Evolutionary conservation across 2,888 invertebrate genomes (phyloP).

Genomic region (Toxonevra muliebris): DNA sequence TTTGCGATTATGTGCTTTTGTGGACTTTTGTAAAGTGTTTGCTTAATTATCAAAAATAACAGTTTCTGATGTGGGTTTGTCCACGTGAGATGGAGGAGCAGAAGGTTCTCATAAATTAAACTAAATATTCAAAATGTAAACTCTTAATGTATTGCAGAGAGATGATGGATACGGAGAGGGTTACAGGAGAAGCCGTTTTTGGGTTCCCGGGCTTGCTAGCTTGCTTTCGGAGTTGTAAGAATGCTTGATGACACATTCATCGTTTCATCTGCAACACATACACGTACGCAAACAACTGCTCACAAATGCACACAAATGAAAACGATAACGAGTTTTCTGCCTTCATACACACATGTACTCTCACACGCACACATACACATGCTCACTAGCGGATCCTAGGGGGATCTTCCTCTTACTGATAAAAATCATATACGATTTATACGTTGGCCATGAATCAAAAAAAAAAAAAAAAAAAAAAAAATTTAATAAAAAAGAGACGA

Average conservation of each 20-base stretch:
- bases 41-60: too few relatives aligned
- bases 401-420: too few relatives aligned
- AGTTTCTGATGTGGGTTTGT: too few relatives aligned
- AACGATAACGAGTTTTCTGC: constrained; percentile 40
- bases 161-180: not conserved
- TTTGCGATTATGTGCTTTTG: too few relatives aligned
- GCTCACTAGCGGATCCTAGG: too few relatives aligned
- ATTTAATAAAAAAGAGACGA: too few relatives aligned
- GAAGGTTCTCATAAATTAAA: too few relatives aligned
- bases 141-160: not conserved
- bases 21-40: too few relatives aligned
- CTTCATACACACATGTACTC: constrained; percentile 18
- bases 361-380: constrained; percentile 19
- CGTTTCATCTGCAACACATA: not conserved
- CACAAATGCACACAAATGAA: constrained; percentile 21
- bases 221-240: not conserved
- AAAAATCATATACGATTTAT: too few relatives aligned
- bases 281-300: not conserved
- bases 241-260: constrained; percentile 14
- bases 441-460: too few relatives aligned
- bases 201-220: not conserved
- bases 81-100: too few relatives aligned
- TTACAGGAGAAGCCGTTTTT: not conserved
- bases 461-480: constrained; percentile 27
- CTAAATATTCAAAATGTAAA: too few relatives aligned